Evolutionary conservation across 1,140 invertebrate genomes (phyloP), one percentile per base, ranked within the genome.

Genomic region (Sitodiplosis mosellana): DNA sequence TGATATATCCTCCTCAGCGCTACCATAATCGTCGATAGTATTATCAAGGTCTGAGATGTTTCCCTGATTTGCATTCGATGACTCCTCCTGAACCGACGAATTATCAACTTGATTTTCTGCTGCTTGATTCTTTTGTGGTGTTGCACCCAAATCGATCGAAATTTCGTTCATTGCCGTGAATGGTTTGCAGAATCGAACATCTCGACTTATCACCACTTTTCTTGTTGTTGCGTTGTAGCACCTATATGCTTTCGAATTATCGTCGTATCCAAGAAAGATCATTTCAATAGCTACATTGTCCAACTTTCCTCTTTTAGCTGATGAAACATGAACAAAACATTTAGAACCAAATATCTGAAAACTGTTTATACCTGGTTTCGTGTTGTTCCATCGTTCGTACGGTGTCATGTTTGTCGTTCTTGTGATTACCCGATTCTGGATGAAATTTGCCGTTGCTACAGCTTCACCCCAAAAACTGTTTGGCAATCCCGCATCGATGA

Each of bases 161-260:
- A 34, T 34, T 34, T 34, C 33, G 14, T 34, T 34, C 7, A 34
- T 34, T 34, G 14, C 7, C 7, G 7, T 7, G 7, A 14, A 34
- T 14, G 7, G 7, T 34, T 34, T 34, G 14, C 14, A 7, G 14
- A 34, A 34, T 34, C 14, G 7, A 18, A 43, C 43, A 17, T 45
- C 43, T n/a, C 43, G 22, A 33, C 43, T 45, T 2, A 45, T 45
- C 3, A 45, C n/a, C 12, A 45, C 2, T 33, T 45, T 45, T 17
- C 14, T 3, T 5, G 2, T 19, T 22, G 7, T 6, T 12, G 12
- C 21, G 33, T 45, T 21, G 15, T 5, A 45, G 15, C 20, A 45
- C 10, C 50, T 71, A 69, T 15, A 59, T 58, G 20, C 53, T 53
- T 8, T 45, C 11, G 43, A 27, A 5, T 45, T 11, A 2, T 45